Base-by-base conservation (phyloP, 23 tunicate genomes). In the Trididemnum miniatum region DNA sequence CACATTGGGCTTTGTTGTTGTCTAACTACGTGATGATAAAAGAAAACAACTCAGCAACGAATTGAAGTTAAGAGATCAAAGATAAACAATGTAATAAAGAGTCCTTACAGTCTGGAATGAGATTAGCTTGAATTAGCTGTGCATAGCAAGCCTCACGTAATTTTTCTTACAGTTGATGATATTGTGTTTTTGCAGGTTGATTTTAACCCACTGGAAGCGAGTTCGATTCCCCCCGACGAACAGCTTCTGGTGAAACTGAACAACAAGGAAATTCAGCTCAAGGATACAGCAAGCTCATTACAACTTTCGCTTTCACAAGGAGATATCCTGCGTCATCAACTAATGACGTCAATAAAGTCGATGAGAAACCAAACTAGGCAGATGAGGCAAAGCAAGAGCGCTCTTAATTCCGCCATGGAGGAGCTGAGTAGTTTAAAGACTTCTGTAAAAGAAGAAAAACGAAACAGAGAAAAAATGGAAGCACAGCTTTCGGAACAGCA, bases 301-400 rank as follows among this genome's bases (percentile, higher is more conserved):
- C 62, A 71, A 3, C 35, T 81, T n/a, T 75, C 96, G 22, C 76
- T 73, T 26, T 27, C 84, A 0, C 78, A 79, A 2, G 76, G 86
- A 63, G 89, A 90, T 28, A 37, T 64, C 1, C 52, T 90, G 69
- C 96, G 89, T 62, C 81, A 80, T 28, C 91, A 73, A 63, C 36
- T 87, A 76, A 77, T 76, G 83, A 76, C 77, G 66, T 77, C 89
- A 65, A 2, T 77, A 59, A 50, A 65, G 28, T 65, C 77, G 3
- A 85, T 85, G 89, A 85, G 35, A 35, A 49, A 77, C 5, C 89
- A 85, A 35, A 35, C 89, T 2, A 20, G 33, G 20, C 59, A 65
- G 50, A 85, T 85, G 82, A 36, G 39, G 51, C n/a, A 57, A 60
- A 69, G 73, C 66, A 76, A 65, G n/a, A 31, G 24, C 27, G 73